Conservation (phyloP, 30 jellyfish, hydroid and myxozoan genomes). For the Turritopsis rubra region DNA sequence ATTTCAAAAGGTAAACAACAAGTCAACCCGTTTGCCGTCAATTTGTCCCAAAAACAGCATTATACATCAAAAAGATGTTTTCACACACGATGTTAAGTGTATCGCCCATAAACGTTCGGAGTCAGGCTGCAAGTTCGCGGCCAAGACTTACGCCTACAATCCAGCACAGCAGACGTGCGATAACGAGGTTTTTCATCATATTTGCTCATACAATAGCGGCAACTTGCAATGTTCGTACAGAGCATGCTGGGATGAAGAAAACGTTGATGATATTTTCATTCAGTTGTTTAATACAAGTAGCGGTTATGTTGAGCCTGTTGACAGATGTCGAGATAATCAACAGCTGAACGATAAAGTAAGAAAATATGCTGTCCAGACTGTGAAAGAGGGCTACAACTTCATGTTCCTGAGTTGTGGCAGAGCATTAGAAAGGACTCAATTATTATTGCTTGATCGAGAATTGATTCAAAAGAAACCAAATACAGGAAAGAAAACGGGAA, state of each 20-base stretch:
- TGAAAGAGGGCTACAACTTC: background rate
- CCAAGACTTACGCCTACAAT: background rate
- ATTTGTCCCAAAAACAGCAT: slow-evolving; percentile 8
- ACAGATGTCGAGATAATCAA: background rate
- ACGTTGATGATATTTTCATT: background rate
- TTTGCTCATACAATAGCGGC: background rate
- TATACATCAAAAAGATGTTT: background rate
- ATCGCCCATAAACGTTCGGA: background rate
- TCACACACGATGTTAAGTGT: background rate
- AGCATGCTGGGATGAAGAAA: background rate
- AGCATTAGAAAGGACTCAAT: slow-evolving; percentile 5
- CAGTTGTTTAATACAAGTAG: background rate
- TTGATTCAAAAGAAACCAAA: background rate
- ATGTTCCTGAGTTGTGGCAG: slow-evolving; percentile 27
- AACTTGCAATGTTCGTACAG: background rate
- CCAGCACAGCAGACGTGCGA: background rate
- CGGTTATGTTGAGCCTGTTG: slow-evolving; percentile 16
- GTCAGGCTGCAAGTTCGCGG: background rate
- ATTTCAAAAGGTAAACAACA: background rate
- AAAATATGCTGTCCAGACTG: background rate
- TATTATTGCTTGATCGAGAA: slow-evolving; percentile 2
- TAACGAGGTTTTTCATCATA: background rate
- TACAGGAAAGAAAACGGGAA: background rate
- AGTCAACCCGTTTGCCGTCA: background rate
- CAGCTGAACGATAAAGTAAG: slow-evolving; percentile 12